Evolutionary conservation across 2,797 vertebrate genomes (phyloP).

Genomic region (Rhinella marina): DNA sequence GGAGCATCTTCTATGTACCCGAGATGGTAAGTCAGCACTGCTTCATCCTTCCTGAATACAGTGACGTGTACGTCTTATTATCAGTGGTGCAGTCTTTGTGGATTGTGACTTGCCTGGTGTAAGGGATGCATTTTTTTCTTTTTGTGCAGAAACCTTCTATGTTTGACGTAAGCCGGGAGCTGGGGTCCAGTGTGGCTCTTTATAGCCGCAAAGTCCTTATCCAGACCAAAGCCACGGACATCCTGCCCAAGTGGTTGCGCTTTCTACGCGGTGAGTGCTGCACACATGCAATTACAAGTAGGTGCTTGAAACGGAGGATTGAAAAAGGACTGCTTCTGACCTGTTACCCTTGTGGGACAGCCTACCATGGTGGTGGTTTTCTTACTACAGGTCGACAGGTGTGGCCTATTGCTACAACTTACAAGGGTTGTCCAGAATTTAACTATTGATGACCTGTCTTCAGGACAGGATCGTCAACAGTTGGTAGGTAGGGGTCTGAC

Average conservation of each 20-base stretch:
- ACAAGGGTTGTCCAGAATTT: no score
- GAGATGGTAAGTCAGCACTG: slow-evolving; percentile 76
- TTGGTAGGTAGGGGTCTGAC: no score
- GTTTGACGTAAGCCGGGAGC: slow-evolving; percentile 95
- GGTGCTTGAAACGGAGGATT: no score
- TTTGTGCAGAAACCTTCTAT: slow-evolving; percentile 88
- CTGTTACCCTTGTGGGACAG: no score
- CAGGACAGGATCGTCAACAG: no score
- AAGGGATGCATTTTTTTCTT: not conserved
- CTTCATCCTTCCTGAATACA: no score
- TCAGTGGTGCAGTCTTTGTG: not conserved
- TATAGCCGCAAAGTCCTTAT: slow-evolving; percentile 96
- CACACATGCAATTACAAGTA: not conserved
- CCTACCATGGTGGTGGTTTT: no score
- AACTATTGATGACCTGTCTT: no score
- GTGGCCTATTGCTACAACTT: no score
- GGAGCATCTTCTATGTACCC: slow-evolving; percentile 94
- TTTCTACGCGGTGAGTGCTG: slow-evolving; percentile 84
- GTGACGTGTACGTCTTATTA: not conserved
- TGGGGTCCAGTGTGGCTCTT: slow-evolving; percentile 89
- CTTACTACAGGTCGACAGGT: no score
- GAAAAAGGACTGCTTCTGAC: no score
- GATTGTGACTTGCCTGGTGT: not conserved
- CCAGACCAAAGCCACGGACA: slow-evolving; percentile 91
- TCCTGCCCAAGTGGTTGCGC: slow-evolving; percentile 95